These are phyloP conservation scores for Hecatera dysodea DNA, from an alignment of 2,888 invertebrate species.

Conservation along the genomic window DNA sequence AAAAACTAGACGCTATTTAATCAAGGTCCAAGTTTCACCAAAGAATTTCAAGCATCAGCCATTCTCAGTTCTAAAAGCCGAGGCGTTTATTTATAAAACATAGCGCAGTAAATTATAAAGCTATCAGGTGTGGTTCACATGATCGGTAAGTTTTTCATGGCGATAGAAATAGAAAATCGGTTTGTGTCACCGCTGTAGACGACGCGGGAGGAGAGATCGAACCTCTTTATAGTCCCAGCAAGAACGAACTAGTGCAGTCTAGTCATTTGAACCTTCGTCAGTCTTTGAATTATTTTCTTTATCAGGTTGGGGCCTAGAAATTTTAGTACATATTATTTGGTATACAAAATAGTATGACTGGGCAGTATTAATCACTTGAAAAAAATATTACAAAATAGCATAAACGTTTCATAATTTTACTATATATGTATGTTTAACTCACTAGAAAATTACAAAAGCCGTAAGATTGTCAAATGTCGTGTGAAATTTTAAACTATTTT, in stretches of 20 bases:
- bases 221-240: slow-evolving; percentile 9
- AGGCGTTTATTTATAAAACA: slow-evolving; percentile 49
- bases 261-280: neutral
- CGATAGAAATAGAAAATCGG: slow-evolving; percentile 63
- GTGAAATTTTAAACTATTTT: no score
- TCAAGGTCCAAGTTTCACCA: neutral
- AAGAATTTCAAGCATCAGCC: slow-evolving; percentile 14
- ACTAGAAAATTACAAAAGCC: no score
- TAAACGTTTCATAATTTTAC: neutral
- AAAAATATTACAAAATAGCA: neutral
- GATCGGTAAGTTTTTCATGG: slow-evolving; percentile 49
- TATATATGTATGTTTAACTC: no score
- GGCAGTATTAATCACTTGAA: neutral
- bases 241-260: slow-evolving; percentile 13
- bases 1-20: neutral
- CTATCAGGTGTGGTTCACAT: slow-evolving; percentile 45
- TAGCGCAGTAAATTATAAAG: slow-evolving; percentile 51
- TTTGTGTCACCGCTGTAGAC: slow-evolving; percentile 34
- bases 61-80: slow-evolving; percentile 14
- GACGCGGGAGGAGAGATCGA: slow-evolving; percentile 45
- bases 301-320: neutral
- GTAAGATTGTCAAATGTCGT: no score
- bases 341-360: no score
- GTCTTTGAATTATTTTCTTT: neutral
- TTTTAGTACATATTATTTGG: no score